These are phyloP conservation scores for Tenrec ecaudatus DNA, from an alignment of 2,113 vertebrate genomes.

Conservation along the genomic window DNA sequence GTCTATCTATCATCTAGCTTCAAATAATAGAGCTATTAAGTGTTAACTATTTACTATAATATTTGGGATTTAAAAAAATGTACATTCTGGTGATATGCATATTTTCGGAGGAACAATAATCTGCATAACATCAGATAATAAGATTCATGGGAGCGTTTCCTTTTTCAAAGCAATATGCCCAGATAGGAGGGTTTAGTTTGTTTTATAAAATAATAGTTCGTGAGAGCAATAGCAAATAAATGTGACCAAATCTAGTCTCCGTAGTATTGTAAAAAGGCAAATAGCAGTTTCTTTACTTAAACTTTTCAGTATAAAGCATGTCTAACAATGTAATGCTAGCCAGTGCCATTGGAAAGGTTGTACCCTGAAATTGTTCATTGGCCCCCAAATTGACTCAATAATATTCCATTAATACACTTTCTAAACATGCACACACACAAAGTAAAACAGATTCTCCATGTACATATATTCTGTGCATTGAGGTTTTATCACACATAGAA, in stretches of 20 bases:
- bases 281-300: background rate
- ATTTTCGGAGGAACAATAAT: background rate
- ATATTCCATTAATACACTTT: background rate
- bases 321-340: background rate
- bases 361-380: background rate
- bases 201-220: slow-evolving; percentile 41
- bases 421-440: background rate
- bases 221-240: slow-evolving; percentile 29
- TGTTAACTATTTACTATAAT: background rate
- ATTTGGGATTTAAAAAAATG: background rate
- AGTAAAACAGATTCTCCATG: too few relatives aligned
- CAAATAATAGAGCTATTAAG: background rate
- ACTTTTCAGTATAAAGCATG: background rate
- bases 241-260: slow-evolving; percentile 42
- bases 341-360: background rate
- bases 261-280: background rate
- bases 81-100: background rate
- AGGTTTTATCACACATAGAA: slow-evolving; percentile 18
- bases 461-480: too few relatives aligned
- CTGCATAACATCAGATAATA: background rate
- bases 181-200: slow-evolving; percentile 1
- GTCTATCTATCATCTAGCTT: too few relatives aligned
- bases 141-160: background rate
- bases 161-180: background rate
- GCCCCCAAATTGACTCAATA: background rate